Conservation (phyloP, 2,888 invertebrate species). For the Oscheius sp. region DNA sequence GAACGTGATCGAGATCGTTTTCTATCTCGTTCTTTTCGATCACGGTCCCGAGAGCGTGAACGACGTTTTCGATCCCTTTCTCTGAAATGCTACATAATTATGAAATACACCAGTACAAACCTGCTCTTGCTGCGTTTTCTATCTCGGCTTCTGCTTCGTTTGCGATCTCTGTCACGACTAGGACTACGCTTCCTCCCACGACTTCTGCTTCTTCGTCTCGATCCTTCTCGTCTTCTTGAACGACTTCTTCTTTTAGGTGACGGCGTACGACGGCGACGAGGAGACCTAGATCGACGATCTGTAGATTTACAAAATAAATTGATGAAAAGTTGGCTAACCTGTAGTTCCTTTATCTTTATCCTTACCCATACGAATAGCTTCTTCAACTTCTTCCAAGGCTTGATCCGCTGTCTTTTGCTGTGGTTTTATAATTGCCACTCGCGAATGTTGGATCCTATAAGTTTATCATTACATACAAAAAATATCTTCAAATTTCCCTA, state of each 20-base stretch:
- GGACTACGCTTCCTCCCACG: constrained; percentile 49
- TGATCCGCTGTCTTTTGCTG: constrained; percentile 95
- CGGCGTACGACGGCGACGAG: constrained; percentile 52
- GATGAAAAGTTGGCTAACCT: constrained; percentile 9
- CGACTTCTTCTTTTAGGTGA: constrained; percentile 46
- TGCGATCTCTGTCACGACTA: constrained; percentile 39
- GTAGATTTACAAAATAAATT: constrained; percentile 2
- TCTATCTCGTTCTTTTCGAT: constrained; percentile 45
- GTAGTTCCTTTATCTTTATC: neutral
- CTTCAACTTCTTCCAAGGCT: constrained; percentile 93
- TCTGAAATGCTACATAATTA: constrained; percentile 7
- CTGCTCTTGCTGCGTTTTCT: constrained; percentile 16
- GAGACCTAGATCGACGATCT: constrained; percentile 47
- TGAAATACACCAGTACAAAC: neutral
- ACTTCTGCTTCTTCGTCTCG: constrained; percentile 38
- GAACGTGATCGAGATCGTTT: constrained; percentile 51
- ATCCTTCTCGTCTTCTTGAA: constrained; percentile 39
- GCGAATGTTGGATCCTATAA: constrained; percentile 85
- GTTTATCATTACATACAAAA: constrained; percentile 11
- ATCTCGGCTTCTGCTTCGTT: constrained; percentile 37
- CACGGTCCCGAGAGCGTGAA: constrained; percentile 44
- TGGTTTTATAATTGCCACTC: constrained; percentile 86
- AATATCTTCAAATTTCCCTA: too few relatives aligned
- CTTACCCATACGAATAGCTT: constrained; percentile 86
- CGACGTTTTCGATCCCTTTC: constrained; percentile 36